Evolutionary conservation across 2,888 invertebrate species (phyloP).

Genomic region (Morpho deidamia): DNA sequence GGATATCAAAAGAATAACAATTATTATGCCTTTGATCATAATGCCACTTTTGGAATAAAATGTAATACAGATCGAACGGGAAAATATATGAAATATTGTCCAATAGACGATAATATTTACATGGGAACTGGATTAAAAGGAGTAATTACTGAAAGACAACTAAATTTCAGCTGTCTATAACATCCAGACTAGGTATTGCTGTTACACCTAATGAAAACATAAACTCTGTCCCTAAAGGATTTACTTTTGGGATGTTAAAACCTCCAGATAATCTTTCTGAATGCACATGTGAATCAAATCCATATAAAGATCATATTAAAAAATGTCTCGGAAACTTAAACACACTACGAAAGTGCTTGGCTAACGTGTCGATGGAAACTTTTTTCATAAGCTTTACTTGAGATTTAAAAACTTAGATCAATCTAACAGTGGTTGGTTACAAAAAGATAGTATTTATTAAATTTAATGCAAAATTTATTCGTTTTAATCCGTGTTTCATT

Average conservation of each 20-base stretch:
- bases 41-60: constrained; percentile 58
- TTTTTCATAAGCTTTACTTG: constrained; percentile 48
- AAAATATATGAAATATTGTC: constrained; percentile 45
- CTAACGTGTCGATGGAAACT: constrained; percentile 43
- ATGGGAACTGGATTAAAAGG: constrained; percentile 49
- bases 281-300: constrained; percentile 50
- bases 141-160: constrained; percentile 54
- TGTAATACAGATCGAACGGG: constrained; percentile 3
- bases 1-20: constrained; percentile 44
- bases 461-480: constrained; percentile 55
- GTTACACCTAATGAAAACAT: constrained; percentile 70
- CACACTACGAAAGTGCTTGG: constrained; percentile 47
- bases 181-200: constrained; percentile 51
- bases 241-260: constrained; percentile 60
- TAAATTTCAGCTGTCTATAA: constrained; percentile 46
- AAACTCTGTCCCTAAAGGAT: constrained; percentile 56
- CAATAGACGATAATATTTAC: constrained; percentile 48
- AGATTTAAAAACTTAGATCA: constrained; percentile 49
- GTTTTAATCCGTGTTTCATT: constrained; percentile 59
- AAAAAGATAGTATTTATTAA: constrained; percentile 59
- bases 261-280: constrained; percentile 61
- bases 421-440: constrained; percentile 62
- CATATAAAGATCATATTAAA: constrained; percentile 51
- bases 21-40: constrained; percentile 52
- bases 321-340: constrained; percentile 68